phyloP scores from a whole-genome alignment of 2,797 vertebrate genomes.

The Petrocephalus schoutedeni region DNA sequence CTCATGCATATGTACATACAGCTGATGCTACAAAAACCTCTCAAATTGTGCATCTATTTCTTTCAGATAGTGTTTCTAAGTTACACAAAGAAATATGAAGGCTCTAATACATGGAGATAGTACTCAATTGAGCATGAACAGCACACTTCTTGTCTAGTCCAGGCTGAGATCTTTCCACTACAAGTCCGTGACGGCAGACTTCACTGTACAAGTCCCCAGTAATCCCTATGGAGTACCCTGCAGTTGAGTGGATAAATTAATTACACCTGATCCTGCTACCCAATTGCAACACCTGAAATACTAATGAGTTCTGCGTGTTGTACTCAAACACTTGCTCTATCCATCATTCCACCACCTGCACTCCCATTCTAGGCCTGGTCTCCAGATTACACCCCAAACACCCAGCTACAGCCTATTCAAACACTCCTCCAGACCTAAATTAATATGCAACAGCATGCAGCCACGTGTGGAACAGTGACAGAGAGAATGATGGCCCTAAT shows the following conservation, averaged over 20 bases:
- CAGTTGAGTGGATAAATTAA: constrained; percentile 46
- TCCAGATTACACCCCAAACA: constrained; percentile 34
- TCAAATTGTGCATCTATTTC: constrained; percentile 22
- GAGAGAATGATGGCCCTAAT: constrained; percentile 15
- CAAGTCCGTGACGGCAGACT: constrained; percentile 21
- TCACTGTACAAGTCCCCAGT: constrained; percentile 12
- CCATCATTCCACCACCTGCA: constrained; percentile 44
- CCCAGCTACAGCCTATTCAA: constrained; percentile 29
- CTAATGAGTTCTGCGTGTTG: constrained; percentile 47
- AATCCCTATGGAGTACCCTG: constrained; percentile 38
- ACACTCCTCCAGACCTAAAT: constrained; percentile 29
- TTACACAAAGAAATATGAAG: constrained; percentile 28
- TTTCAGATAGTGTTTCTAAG: constrained; percentile 1
- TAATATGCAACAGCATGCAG: constrained; percentile 26
- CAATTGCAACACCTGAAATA: constrained; percentile 44
- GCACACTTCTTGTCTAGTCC: constrained; percentile 30
- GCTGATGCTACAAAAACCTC: background rate
- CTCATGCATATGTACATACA: background rate
- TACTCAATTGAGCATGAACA: constrained; percentile 37
- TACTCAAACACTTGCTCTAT: constrained; percentile 43
- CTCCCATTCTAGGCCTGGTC: constrained; percentile 25
- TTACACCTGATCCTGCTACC: constrained; percentile 41
- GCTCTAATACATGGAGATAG: constrained; percentile 25
- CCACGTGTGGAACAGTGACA: constrained; percentile 7
- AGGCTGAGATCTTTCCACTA: constrained; percentile 34